Conservation (phyloP, 2,888 invertebrate genomes). For the Pristionchus entomophagus region DNA sequence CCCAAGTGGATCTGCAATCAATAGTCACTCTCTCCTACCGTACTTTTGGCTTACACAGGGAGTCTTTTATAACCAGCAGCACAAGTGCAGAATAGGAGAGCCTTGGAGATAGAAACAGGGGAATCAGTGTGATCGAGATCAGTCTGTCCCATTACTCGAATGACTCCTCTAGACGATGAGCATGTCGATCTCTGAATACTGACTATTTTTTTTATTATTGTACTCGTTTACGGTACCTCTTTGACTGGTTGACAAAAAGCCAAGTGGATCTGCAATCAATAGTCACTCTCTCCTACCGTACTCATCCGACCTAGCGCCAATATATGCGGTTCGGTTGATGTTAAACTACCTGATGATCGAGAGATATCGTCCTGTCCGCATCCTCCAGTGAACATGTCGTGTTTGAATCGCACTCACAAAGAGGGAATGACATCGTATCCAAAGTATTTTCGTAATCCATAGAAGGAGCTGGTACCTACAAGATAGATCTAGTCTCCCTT, state of each 20-base stretch:
- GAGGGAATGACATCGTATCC: not conserved
- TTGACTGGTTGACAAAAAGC: not conserved
- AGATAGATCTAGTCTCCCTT: not conserved
- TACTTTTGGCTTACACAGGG: too few relatives aligned
- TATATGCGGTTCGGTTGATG: too few relatives aligned
- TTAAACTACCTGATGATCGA: not conserved
- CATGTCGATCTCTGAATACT: not conserved
- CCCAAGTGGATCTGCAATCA: not conserved
- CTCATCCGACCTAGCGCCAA: too few relatives aligned
- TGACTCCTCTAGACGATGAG: not conserved
- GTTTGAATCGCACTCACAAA: constrained; percentile 16
- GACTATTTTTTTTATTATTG: not conserved
- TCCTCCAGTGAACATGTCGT: constrained; percentile 37
- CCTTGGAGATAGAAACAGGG: constrained; percentile 18
- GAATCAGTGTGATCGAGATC: not conserved
- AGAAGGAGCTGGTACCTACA: not conserved
- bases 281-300: not conserved
- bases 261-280: not conserved
- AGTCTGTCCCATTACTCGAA: constrained; percentile 33
- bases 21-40: not conserved
- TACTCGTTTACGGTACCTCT: not conserved
- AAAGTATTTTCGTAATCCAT: not conserved
- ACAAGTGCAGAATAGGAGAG: constrained; percentile 19
- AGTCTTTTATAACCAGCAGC: too few relatives aligned
- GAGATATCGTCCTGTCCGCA: not conserved